A percentile compares a stretch with the other conserved stretches of the same genome.
These are phyloP conservation scores for Ptyas mucosa DNA, from an alignment of 2,113 vertebrate species.

Conservation along the genomic window DNA sequence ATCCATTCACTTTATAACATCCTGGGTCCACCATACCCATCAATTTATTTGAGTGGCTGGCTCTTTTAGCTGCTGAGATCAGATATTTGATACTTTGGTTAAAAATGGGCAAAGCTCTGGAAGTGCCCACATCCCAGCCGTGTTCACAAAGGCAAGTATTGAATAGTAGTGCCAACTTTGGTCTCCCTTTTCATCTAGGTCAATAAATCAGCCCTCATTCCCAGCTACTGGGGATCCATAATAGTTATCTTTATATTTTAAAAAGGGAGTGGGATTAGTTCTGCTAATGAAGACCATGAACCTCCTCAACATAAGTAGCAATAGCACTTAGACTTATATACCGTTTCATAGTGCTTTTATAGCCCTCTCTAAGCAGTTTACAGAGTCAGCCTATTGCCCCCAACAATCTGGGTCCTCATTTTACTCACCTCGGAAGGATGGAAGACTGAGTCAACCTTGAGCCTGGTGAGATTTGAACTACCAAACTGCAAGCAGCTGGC, in stretches of 20 bases:
- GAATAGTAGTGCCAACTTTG: background rate
- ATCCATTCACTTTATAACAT: background rate
- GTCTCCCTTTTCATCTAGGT: background rate
- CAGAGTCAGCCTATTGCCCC: no score
- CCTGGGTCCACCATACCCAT: background rate
- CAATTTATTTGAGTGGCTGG: background rate
- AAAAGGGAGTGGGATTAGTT: background rate
- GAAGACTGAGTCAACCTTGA: no score
- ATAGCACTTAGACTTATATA: no score
- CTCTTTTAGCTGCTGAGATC: background rate
- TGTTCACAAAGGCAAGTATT: background rate
- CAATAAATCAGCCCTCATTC: background rate
- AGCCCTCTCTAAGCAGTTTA: no score
- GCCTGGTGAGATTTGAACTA: no score
- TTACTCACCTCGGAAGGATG: no score
- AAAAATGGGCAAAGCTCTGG: background rate
- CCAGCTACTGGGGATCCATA: background rate
- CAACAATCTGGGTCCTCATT: no score
- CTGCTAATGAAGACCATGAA: background rate
- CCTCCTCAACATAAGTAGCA: background rate
- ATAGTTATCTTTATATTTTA: background rate
- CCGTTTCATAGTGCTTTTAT: no score
- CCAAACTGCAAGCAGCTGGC: no score
- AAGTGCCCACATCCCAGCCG: background rate
- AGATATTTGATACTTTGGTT: background rate